These are phyloP conservation scores for Ctenopoma kingsleyae DNA, from an alignment of 2,797 vertebrate genomes.

Conservation along the genomic window DNA sequence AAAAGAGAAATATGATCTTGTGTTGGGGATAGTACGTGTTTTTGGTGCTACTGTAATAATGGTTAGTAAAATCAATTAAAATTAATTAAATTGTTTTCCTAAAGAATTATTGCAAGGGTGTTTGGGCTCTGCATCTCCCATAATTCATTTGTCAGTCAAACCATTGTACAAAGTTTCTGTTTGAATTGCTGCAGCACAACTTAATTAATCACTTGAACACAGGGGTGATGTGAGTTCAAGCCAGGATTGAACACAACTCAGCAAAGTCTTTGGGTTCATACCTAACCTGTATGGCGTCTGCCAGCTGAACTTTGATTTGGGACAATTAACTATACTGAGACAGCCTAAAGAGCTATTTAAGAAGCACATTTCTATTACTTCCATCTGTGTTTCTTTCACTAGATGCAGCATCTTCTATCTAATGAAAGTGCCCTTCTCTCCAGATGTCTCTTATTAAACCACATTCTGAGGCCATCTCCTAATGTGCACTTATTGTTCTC, in stretches of 20 bases:
- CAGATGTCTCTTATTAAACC: constrained; percentile 30
- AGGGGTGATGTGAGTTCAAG: not conserved
- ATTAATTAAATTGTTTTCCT: not conserved
- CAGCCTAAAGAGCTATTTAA: not conserved
- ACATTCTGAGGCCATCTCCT: constrained; percentile 18
- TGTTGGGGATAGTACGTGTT: no score
- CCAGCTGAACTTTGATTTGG: not conserved
- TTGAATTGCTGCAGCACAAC: no score
- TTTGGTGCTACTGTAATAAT: no score
- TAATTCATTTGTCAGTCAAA: not conserved
- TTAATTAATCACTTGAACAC: no score
- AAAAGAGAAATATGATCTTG: no score
- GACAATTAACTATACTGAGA: not conserved
- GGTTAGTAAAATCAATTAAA: no score
- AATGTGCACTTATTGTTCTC: constrained; percentile 26
- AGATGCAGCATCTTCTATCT: constrained; percentile 20
- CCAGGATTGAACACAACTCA: not conserved
- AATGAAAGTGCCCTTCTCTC: constrained; percentile 27
- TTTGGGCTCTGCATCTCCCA: not conserved
- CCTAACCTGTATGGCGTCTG: no score
- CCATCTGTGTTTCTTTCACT: constrained; percentile 21
- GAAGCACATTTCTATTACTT: not conserved
- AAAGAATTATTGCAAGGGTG: not conserved
- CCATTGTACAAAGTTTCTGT: not conserved
- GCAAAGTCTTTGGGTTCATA: not conserved